A percentile compares a stretch with the other conserved stretches of the same genome.
Evolutionary conservation across 1,140 invertebrate genomes (phyloP).

Genomic region (Lucilia sericata): DNA sequence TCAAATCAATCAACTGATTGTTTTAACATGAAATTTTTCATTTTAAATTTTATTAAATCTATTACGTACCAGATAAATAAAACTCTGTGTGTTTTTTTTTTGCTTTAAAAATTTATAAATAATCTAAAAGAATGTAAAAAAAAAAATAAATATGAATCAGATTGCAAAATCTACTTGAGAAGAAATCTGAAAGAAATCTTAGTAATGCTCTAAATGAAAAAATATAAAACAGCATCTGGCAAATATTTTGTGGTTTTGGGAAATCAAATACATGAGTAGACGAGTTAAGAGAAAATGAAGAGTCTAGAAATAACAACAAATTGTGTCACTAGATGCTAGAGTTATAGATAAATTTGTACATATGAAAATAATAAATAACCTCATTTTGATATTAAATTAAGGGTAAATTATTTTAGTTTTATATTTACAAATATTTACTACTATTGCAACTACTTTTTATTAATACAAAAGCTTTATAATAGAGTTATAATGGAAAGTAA

Average conservation of each 20-base stretch:
- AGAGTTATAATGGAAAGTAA: no score
- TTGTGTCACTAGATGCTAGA: not conserved
- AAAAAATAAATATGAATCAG: no score
- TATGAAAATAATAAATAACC: not conserved
- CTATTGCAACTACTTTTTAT: no score
- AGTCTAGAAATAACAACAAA: not conserved
- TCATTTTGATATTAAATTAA: not conserved
- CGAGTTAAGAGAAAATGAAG: no score
- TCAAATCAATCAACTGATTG: conserved; percentile 11
- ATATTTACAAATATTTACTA: no score
- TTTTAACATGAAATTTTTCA: conserved; percentile 7
- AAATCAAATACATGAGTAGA: not conserved
- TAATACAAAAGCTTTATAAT: no score
- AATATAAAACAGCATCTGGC: not conserved
- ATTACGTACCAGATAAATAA: not conserved
- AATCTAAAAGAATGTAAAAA: no score
- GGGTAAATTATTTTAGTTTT: no score
- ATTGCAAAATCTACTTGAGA: no score
- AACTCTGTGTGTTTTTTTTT: no score
- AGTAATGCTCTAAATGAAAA: conserved; percentile 5
- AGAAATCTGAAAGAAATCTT: conserved; percentile 17
- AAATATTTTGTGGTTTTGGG: conserved; percentile 10
- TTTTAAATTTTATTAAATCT: not conserved
- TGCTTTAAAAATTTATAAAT: no score
- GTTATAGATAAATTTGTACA: not conserved